Percentiles rank a stretch among this genome's conserved stretches.
Evolutionary conservation across 2,113 vertebrate genomes (phyloP).

Genomic region (Xyrauchen texanus): DNA sequence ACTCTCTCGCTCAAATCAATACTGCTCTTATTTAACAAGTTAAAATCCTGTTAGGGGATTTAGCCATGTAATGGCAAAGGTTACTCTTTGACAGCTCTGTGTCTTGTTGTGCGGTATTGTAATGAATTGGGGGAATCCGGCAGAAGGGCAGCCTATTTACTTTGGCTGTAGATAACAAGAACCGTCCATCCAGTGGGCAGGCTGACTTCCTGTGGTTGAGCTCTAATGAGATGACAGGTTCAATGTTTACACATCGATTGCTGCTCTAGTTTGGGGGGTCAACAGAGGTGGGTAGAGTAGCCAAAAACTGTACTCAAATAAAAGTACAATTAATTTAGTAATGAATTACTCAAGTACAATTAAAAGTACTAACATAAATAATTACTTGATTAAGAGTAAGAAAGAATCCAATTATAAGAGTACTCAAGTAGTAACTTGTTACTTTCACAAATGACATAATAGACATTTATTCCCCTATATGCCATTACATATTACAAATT

Average conservation of each 20-base stretch:
- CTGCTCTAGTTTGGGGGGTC: conserved; percentile 61
- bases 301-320: too few relatives aligned
- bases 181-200: conserved; percentile 59
- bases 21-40: conserved; percentile 69
- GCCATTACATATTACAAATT: too few relatives aligned
- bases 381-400: too few relatives aligned
- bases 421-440: too few relatives aligned
- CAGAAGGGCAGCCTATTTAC: conserved; percentile 72
- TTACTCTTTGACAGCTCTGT: conserved; percentile 66
- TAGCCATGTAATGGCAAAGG: conserved; percentile 64
- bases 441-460: too few relatives aligned
- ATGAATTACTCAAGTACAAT: too few relatives aligned
- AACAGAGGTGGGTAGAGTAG: too few relatives aligned
- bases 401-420: too few relatives aligned
- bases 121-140: conserved; percentile 69
- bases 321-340: too few relatives aligned
- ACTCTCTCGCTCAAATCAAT: conserved; percentile 66
- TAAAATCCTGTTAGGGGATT: conserved; percentile 68
- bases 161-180: conserved; percentile 58
- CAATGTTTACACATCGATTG: conserved; percentile 66
- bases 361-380: too few relatives aligned
- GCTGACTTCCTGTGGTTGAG: conserved; percentile 56
- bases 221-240: conserved; percentile 76
- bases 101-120: conserved; percentile 53
- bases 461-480: too few relatives aligned